phyloP scores from a whole-genome alignment of 2,113 vertebrate species.

The rabbit (Oryctolagus cuniculus) region DNA sequence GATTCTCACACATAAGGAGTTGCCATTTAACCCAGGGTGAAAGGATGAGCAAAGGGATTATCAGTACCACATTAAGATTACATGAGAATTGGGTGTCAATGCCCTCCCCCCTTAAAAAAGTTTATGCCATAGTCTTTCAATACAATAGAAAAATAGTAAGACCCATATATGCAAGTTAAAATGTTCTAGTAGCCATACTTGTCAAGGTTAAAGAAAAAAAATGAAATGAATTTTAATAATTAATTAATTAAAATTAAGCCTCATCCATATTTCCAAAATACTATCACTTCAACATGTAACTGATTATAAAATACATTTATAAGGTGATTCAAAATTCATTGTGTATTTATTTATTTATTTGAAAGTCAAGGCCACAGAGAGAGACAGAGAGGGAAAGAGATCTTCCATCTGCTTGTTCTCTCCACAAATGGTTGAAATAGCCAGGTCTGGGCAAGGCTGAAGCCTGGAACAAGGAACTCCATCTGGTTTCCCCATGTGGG shows the following conservation, averaged over 20 bases:
- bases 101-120: not conserved
- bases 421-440: no score
- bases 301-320: not conserved
- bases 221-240: conserved; percentile 39
- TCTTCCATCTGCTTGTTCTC: no score
- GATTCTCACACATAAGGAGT: not conserved
- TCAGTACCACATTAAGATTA: not conserved
- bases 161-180: not conserved
- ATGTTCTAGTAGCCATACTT: not conserved
- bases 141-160: not conserved
- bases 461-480: no score
- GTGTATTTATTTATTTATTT: not conserved
- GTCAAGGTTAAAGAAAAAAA: not conserved
- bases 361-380: no score
- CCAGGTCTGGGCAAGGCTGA: no score
- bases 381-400: no score
- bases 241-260: not conserved
- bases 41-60: not conserved
- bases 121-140: not conserved
- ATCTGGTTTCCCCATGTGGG: no score
- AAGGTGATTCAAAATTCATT: not conserved
- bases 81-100: not conserved
- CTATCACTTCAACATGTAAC: not conserved
- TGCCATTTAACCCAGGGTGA: not conserved
- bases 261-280: not conserved